Conservation (phyloP, 2,797 vertebrate species). For the Falco rusticolus region DNA sequence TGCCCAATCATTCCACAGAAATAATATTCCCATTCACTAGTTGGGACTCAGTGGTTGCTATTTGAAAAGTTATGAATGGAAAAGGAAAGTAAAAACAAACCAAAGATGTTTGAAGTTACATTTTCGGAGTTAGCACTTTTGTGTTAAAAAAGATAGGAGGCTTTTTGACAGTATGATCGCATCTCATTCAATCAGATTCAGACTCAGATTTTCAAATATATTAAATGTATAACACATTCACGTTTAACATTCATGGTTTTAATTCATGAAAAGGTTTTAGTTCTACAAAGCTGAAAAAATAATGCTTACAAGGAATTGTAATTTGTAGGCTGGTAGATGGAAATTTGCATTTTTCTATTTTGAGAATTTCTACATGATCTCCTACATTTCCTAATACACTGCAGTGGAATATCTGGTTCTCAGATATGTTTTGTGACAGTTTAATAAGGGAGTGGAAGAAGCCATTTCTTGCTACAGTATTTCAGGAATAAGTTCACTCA, state of each 20-base stretch:
- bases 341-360: neutral
- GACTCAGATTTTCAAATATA: neutral
- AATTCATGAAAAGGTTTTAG: neutral
- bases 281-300: neutral
- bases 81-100: neutral
- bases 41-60: neutral
- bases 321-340: neutral
- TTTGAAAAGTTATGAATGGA: neutral
- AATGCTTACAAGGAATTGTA: neutral
- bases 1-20: neutral
- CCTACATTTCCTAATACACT: slow-evolving; percentile 8
- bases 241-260: neutral
- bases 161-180: neutral
- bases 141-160: neutral
- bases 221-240: neutral
- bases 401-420: slow-evolving; percentile 36
- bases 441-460: slow-evolving; percentile 18
- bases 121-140: neutral
- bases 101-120: neutral
- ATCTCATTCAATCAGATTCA: neutral
- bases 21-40: neutral
- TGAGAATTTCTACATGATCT: neutral
- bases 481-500: slow-evolving; percentile 55
- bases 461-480: slow-evolving; percentile 10
- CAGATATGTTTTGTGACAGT: slow-evolving; percentile 48